Conservation (phyloP, 2,888 invertebrate species). For the Pocota personata region DNA sequence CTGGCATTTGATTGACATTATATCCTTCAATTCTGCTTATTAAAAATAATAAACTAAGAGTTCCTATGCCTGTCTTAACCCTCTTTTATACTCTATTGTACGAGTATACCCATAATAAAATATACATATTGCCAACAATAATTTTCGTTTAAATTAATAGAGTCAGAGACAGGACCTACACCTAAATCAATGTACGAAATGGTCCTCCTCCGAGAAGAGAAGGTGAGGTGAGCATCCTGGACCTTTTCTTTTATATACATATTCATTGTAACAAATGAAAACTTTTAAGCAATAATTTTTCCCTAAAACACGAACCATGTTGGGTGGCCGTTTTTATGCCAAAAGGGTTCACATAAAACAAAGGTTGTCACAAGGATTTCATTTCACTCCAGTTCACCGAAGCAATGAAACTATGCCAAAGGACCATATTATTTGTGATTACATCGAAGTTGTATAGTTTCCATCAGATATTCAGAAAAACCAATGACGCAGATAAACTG, state of each 20-base stretch:
- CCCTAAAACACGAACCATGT: conserved; percentile 14
- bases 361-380: conserved; percentile 55
- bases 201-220: neutral
- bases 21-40: neutral
- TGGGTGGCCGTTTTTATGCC: conserved; percentile 13
- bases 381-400: conserved; percentile 47
- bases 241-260: neutral
- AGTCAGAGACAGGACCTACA: neutral
- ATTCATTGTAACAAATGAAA: conserved; percentile 30
- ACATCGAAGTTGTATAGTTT: conserved; percentile 52
- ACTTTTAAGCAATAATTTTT: conserved; percentile 31
- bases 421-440: conserved; percentile 64
- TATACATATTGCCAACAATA: conserved; percentile 1
- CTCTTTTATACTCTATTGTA: neutral
- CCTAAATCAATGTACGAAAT: conserved; percentile 34
- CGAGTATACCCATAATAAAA: neutral
- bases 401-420: conserved; percentile 42
- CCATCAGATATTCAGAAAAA: conserved; percentile 61
- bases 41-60: neutral
- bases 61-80: neutral
- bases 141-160: conserved; percentile 9
- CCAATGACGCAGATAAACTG: conserved; percentile 64
- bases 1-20: neutral
- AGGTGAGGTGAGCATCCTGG: neutral
- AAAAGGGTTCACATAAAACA: conserved; percentile 53